Conservation (phyloP, 1,140 invertebrate genomes). For the Drosophila pachea region DNA sequence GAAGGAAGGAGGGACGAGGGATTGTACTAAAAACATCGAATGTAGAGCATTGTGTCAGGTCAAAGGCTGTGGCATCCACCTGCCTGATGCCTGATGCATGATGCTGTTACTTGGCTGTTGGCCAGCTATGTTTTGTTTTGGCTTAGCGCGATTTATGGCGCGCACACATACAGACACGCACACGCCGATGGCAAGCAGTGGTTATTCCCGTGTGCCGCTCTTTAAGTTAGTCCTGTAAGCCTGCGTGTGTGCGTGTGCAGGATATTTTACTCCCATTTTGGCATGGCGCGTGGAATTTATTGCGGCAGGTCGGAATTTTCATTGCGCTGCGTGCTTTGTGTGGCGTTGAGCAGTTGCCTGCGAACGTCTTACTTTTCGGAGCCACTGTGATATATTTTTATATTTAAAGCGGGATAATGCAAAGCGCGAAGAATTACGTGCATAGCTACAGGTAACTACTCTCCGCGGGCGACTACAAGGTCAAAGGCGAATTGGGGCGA, state of each 20-base stretch:
- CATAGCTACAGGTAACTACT: no score
- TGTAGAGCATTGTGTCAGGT: constrained; percentile 77
- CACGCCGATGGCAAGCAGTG: no score
- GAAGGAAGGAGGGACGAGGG: background rate
- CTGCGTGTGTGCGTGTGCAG: constrained; percentile 18
- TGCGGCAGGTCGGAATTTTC: constrained; percentile 77
- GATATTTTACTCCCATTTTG: constrained; percentile 69
- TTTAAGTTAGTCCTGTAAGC: constrained; percentile 44
- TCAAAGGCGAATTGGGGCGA: no score
- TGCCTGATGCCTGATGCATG: constrained; percentile 51
- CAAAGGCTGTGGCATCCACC: constrained; percentile 57
- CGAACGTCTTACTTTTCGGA: constrained; percentile 2
- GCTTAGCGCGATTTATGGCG: constrained; percentile 69
- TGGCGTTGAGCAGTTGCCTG: background rate
- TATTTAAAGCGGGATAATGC: constrained; percentile 1
- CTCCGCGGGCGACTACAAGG: no score
- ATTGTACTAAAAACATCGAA: constrained; percentile 61
- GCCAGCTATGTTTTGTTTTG: constrained; percentile 63
- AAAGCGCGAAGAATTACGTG: no score
- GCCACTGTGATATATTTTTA: constrained; percentile 4
- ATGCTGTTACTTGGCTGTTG: constrained; percentile 29
- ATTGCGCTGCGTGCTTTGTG: constrained; percentile 41
- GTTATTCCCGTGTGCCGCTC: constrained; percentile 37
- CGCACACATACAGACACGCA: constrained; percentile 16
- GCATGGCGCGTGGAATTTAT: constrained; percentile 68